These are phyloP conservation scores for Ichneumoninae sp. DNA, from an alignment of 2,888 invertebrate species.

Conservation along the genomic window DNA sequence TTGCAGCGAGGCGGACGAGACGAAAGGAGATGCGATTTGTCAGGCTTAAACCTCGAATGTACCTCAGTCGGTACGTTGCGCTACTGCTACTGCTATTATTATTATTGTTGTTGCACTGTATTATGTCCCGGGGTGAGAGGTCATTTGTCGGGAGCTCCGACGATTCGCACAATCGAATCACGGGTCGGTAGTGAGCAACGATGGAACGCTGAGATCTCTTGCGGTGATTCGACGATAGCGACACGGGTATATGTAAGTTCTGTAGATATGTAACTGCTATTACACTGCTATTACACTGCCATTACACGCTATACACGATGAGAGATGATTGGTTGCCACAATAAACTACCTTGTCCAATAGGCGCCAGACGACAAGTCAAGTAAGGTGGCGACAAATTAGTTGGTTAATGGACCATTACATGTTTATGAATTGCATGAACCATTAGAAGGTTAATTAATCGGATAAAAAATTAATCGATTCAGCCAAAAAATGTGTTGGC, in stretches of 20 bases:
- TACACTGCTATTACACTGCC: neutral
- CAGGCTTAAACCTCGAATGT: conserved; percentile 58
- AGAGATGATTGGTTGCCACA: neutral
- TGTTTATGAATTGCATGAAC: no score
- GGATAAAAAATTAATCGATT: no score
- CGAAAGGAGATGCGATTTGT: conserved; percentile 62
- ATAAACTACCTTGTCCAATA: neutral
- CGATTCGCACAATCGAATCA: conserved; percentile 58
- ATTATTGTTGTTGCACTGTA: neutral
- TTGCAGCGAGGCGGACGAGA: conserved; percentile 23
- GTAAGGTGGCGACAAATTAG: no score
- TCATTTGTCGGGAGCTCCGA: conserved; percentile 52
- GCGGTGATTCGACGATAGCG: neutral
- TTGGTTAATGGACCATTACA: neutral
- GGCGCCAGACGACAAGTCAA: no score
- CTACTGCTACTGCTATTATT: neutral
- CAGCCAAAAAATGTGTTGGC: no score
- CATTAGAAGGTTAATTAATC: no score
- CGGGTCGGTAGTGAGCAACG: conserved; percentile 23
- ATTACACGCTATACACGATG: neutral
- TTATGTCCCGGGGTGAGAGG: conserved; percentile 20
- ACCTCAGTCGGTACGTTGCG: conserved; percentile 13
- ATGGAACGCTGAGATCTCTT: conserved; percentile 2
- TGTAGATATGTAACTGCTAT: neutral
- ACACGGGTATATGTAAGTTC: neutral